Percentiles rank a stretch among this genome's conserved stretches.
phyloP scores from a whole-genome alignment of 2,888 invertebrate genomes.

The Lamproptera curius region DNA sequence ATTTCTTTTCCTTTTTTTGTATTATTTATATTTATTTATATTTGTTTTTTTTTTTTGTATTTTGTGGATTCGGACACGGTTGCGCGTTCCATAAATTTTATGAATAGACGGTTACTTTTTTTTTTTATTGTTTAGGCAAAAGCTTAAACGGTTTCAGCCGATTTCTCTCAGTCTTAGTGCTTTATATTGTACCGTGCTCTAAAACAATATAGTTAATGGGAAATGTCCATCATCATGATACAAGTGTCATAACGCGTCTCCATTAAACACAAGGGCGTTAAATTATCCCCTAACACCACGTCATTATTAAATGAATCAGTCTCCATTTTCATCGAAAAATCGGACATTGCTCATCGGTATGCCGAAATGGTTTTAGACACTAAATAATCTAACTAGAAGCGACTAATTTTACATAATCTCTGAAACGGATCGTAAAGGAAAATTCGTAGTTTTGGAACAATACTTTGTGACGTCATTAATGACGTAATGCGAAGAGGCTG shows the following conservation, averaged over 20 bases:
- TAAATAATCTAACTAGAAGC: conserved; percentile 37
- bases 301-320: conserved; percentile 14
- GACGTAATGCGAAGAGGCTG: conserved; percentile 12
- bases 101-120: conserved; percentile 35
- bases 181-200: conserved; percentile 56
- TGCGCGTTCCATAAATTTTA: conserved; percentile 25
- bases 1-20: conserved; percentile 19
- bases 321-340: conserved; percentile 20
- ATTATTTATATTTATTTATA: conserved; percentile 24
- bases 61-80: conserved; percentile 24
- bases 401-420: conserved; percentile 29
- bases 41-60: conserved; percentile 23
- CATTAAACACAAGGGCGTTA: neutral
- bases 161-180: conserved; percentile 72
- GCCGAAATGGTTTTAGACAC: conserved; percentile 30
- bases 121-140: conserved; percentile 41
- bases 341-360: conserved; percentile 32
- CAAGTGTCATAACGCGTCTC: neutral
- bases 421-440: conserved; percentile 4
- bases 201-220: conserved; percentile 39
- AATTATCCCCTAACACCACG: neutral
- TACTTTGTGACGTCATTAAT: conserved; percentile 15
- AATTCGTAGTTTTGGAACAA: conserved; percentile 5
- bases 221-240: conserved; percentile 41
- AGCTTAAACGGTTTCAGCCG: conserved; percentile 53